Evolutionary conservation across 2,797 vertebrate genomes (phyloP), one percentile per base, ranked within the genome.

Genomic region (Clamator glandarius): DNA sequence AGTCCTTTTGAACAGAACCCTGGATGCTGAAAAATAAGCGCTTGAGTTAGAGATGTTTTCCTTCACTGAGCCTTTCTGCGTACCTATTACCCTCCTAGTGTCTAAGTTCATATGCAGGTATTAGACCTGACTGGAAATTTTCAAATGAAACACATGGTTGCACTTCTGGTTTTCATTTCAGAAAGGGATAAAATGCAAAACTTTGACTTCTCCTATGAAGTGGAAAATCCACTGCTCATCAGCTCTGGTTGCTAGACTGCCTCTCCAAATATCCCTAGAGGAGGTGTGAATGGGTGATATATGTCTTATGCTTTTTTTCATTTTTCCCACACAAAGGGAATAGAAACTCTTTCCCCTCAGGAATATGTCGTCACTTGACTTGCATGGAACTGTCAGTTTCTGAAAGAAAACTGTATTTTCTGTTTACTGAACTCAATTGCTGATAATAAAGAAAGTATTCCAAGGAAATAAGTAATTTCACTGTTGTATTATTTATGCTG

Each of bases 191-290:
- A 83, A 92, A 87, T 69, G 21, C 28, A 84, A 90, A 92, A 89
- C 5, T 75, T 59, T 41, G 25, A 7, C 35, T 79, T 51, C 50
- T 75, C 21, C 35, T 79, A 14, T 69, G 81, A 87, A 82, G 75
- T 44, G 18, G 55, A 90, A 92, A 84, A 79, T 87, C 20, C 39
- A 52, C 55, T 84, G 35, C 35, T 93, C 5, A 0, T 84, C 81
- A 90, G n/a, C 12, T 92, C 26, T 67, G 51, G 89, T 82, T 87
- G 63, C 63, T 79, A 59, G 63, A 79, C 73, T 93, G 55, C n/a
- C n/a, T 90, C 51, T 90, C 61, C 85, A 75, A 81, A 72, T 52
- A 93, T 69, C 35, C 62, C 42, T 86, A 72, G 69, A 96, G 91
- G 52, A 83, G 8, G 11, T 78, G 46, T 76, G 93, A 78, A 51